Conservation (phyloP, 2,888 invertebrate genomes). For the Graphium colonna region DNA sequence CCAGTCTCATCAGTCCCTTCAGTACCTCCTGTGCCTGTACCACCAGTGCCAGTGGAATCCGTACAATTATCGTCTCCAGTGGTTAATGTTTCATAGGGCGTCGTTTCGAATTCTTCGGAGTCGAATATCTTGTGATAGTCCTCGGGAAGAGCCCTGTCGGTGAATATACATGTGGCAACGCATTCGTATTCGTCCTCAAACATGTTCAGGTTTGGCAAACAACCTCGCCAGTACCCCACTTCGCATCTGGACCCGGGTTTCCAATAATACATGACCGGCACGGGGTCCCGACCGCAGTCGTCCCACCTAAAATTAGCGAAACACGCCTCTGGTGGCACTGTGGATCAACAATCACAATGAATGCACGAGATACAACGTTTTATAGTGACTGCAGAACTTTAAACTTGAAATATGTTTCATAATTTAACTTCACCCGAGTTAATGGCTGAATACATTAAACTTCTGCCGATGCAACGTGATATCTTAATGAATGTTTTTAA, state of each 20-base stretch:
- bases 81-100: background rate
- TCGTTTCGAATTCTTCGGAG: slow-evolving; percentile 7
- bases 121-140: slow-evolving; percentile 39
- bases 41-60: slow-evolving; percentile 7
- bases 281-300: slow-evolving; percentile 56
- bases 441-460: background rate
- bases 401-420: background rate
- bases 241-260: slow-evolving; percentile 67
- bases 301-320: slow-evolving; percentile 54
- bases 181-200: slow-evolving; percentile 64
- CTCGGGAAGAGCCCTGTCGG: slow-evolving; percentile 45
- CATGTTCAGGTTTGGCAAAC: slow-evolving; percentile 65
- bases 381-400: background rate
- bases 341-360: background rate
- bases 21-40: slow-evolving; percentile 3
- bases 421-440: background rate
- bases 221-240: slow-evolving; percentile 65
- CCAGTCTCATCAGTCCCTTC: background rate
- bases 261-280: slow-evolving; percentile 62
- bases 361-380: background rate
- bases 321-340: slow-evolving; percentile 58
- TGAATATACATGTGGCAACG: slow-evolving; percentile 57
- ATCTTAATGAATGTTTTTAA: background rate
- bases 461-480: background rate
- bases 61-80: slow-evolving; percentile 9